These are phyloP conservation scores for Parnassius glacialis DNA, from an alignment of 2,888 invertebrate species.

Conservation along the genomic window DNA sequence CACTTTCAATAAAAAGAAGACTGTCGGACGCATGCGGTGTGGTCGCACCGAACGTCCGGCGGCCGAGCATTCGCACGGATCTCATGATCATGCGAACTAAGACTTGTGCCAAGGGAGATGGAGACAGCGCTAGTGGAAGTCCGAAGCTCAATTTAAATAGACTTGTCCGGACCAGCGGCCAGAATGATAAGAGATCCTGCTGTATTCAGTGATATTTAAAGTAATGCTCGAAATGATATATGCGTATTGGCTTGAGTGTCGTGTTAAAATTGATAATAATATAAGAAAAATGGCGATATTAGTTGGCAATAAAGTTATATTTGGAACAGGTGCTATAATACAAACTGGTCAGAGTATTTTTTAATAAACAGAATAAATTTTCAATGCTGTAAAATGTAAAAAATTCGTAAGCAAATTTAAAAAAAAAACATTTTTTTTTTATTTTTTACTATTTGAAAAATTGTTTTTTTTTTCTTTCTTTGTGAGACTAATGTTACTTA, in stretches of 20 bases:
- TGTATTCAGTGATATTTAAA: conserved; percentile 69
- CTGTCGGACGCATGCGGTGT: conserved; percentile 94
- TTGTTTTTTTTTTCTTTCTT: too few species aligned
- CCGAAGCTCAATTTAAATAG: conserved; percentile 75
- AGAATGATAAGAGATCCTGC: conserved; percentile 67
- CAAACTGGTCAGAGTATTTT: not conserved
- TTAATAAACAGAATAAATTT: not conserved
- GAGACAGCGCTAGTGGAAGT: conserved; percentile 80
- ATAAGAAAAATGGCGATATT: conserved; percentile 2
- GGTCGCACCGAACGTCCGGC: conserved; percentile 91
- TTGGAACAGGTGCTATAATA: conserved; percentile 1
- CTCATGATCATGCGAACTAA: conserved; percentile 93
- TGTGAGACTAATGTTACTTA: too few species aligned
- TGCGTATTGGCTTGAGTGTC: conserved; percentile 4
- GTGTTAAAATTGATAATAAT: not conserved
- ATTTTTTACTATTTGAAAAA: too few species aligned
- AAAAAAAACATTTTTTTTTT: too few species aligned
- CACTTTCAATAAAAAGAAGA: conserved; percentile 89
- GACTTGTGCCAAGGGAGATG: conserved; percentile 87
- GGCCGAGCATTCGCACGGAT: conserved; percentile 94
- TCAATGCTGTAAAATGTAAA: too few species aligned
- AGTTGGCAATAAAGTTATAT: conserved; percentile 4
- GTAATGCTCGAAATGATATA: conserved; percentile 4
- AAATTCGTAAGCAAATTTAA: too few species aligned
- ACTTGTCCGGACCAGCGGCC: conserved; percentile 66